These are phyloP conservation scores for Patella caerulea DNA, from an alignment of 2,888 invertebrate species.

Conservation along the genomic window DNA sequence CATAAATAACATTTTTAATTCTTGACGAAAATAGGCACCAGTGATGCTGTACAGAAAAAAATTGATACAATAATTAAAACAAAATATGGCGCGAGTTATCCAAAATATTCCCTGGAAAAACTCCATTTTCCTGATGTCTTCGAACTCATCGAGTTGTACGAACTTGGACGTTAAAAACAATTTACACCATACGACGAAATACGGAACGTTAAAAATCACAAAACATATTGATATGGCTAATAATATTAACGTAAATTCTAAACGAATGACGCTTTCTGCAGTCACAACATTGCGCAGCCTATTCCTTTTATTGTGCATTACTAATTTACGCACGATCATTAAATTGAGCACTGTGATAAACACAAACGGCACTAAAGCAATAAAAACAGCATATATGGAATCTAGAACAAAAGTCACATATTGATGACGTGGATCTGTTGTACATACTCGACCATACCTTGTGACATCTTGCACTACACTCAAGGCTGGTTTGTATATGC, in stretches of 20 bases:
- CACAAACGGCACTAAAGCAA: constrained; percentile 58
- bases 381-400: constrained; percentile 52
- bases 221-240: constrained; percentile 66
- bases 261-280: constrained; percentile 56
- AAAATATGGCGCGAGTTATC: constrained; percentile 61
- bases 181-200: constrained; percentile 60
- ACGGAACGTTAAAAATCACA: constrained; percentile 66
- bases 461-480: constrained; percentile 47
- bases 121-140: no score
- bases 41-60: constrained; percentile 67
- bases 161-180: constrained; percentile 25
- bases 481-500: constrained; percentile 62
- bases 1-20: constrained; percentile 47
- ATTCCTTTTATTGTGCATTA: constrained; percentile 39
- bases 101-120: constrained; percentile 48
- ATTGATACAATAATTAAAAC: constrained; percentile 66
- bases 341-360: constrained; percentile 58
- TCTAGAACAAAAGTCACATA: constrained; percentile 56
- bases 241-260: constrained; percentile 66
- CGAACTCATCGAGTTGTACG: not conserved
- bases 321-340: constrained; percentile 51
- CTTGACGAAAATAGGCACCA: constrained; percentile 61
- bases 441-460: constrained; percentile 40
- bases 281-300: constrained; percentile 44
- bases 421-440: constrained; percentile 39